phyloP scores from a whole-genome alignment of 2,113 vertebrate genomes.

The Strix aluco region DNA sequence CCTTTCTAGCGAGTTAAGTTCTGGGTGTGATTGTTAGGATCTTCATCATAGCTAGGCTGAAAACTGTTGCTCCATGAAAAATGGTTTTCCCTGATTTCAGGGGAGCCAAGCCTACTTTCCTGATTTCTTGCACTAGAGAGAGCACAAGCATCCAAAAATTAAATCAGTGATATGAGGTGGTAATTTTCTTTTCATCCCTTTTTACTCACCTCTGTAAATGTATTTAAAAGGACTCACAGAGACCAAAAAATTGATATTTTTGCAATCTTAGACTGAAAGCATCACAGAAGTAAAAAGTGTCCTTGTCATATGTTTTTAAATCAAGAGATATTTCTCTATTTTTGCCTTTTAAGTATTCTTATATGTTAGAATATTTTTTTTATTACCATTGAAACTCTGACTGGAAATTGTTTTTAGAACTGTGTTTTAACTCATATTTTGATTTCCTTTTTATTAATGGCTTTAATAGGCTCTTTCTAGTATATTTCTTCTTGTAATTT shows the following conservation, averaged over 20 bases:
- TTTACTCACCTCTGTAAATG: neutral
- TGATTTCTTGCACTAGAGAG: neutral
- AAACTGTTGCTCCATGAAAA: conserved; percentile 6
- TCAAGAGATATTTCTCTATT: neutral
- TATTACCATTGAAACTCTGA: conserved; percentile 40
- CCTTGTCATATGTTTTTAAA: neutral
- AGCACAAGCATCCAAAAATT: neutral
- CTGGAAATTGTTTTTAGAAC: conserved; percentile 65
- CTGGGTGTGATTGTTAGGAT: neutral
- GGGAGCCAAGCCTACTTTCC: neutral
- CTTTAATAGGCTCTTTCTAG: conserved; percentile 60
- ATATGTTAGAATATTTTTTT: neutral
- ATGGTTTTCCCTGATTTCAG: neutral
- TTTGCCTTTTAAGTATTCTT: neutral
- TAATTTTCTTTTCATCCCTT: neutral
- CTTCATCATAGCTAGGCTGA: neutral
- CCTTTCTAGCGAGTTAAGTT: neutral
- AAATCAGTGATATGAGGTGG: neutral
- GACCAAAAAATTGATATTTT: neutral
- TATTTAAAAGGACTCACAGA: neutral
- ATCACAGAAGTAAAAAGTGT: neutral
- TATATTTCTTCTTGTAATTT: conserved; percentile 50
- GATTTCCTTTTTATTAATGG: conserved; percentile 63
- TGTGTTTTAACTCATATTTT: conserved; percentile 65
- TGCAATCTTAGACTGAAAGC: neutral